Evolutionary conservation across 2,888 invertebrate genomes (phyloP).

Genomic region (Euclidia mi): DNA sequence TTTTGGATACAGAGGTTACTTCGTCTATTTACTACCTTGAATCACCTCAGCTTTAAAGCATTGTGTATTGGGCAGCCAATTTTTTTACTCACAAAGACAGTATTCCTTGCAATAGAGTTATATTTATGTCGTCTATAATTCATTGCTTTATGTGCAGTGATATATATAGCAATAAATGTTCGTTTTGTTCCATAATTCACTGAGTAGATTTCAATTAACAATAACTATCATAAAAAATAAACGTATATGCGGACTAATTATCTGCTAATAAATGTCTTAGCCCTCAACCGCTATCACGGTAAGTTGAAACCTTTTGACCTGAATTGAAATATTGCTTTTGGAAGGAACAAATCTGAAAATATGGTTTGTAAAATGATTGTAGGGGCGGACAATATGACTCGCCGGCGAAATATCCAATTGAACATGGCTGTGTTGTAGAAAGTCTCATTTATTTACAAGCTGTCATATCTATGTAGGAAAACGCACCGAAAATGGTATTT

Average conservation of each 20-base stretch:
- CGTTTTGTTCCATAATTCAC: neutral
- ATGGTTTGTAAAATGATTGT: conserved; percentile 69
- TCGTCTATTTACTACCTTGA: too few species aligned
- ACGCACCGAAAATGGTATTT: conserved; percentile 62
- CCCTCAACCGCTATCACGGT: conserved; percentile 55
- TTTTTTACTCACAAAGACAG: too few species aligned
- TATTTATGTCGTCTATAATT: too few species aligned
- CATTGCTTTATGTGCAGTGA: too few species aligned
- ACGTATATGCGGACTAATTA: conserved; percentile 41
- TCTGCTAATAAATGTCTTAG: conserved; percentile 50
- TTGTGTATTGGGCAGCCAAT: too few species aligned
- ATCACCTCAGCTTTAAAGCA: too few species aligned
- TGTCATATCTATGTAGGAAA: conserved; percentile 56
- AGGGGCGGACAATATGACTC: conserved; percentile 51
- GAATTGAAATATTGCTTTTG: conserved; percentile 66
- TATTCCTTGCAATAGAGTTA: too few species aligned
- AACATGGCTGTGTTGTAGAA: conserved; percentile 45
- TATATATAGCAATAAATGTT: neutral
- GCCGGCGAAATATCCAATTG: conserved; percentile 63
- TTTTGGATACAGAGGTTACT: too few species aligned
- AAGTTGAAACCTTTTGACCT: conserved; percentile 72
- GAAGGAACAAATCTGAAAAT: conserved; percentile 66
- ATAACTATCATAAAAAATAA: conserved; percentile 18
- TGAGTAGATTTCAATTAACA: conserved; percentile 18
- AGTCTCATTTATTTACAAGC: conserved; percentile 57